Evolutionary conservation across 2,113 vertebrate species (phyloP).

Genomic region (Rhabdomys dilectus): DNA sequence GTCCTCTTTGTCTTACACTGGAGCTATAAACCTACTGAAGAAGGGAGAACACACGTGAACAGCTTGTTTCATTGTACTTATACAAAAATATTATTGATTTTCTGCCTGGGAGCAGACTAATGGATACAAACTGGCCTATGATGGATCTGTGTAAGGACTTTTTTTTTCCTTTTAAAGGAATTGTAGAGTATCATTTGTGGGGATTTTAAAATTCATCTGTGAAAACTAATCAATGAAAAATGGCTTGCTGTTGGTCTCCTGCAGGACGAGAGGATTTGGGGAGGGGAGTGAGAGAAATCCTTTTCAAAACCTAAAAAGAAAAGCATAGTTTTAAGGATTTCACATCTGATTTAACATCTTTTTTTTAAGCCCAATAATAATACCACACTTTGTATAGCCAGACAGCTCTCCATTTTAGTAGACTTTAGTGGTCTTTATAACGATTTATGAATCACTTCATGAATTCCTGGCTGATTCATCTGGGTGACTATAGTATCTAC

Average conservation of each 20-base stretch:
- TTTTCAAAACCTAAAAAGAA: slow-evolving; percentile 82
- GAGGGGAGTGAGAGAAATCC: slow-evolving; percentile 52
- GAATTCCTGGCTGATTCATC: slow-evolving; percentile 90
- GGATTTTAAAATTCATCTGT: slow-evolving; percentile 79
- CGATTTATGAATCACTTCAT: slow-evolving; percentile 92
- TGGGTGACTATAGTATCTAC: slow-evolving; percentile 88
- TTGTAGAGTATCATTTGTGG: slow-evolving; percentile 57
- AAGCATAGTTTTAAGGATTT: slow-evolving; percentile 87
- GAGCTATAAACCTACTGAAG: not conserved
- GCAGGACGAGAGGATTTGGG: not conserved
- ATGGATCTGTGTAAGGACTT: slow-evolving; percentile 61
- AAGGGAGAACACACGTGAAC: slow-evolving; percentile 48
- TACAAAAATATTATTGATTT: slow-evolving; percentile 74
- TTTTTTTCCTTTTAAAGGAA: slow-evolving; percentile 64
- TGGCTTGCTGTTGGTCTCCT: slow-evolving; percentile 70
- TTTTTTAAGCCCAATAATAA: slow-evolving; percentile 70
- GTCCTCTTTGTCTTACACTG: not conserved
- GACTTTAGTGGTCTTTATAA: slow-evolving; percentile 87
- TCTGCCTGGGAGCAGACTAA: slow-evolving; percentile 78
- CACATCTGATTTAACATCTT: slow-evolving; percentile 90
- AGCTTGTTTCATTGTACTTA: slow-evolving; percentile 61
- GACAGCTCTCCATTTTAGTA: slow-evolving; percentile 83
- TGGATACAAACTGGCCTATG: slow-evolving; percentile 63
- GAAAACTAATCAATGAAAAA: slow-evolving; percentile 84
- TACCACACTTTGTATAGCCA: slow-evolving; percentile 81